A percentile compares a stretch with the other conserved stretches of the same genome.
phyloP scores from a whole-genome alignment of 2,888 invertebrate species.

The Diplazon laetatorius region DNA sequence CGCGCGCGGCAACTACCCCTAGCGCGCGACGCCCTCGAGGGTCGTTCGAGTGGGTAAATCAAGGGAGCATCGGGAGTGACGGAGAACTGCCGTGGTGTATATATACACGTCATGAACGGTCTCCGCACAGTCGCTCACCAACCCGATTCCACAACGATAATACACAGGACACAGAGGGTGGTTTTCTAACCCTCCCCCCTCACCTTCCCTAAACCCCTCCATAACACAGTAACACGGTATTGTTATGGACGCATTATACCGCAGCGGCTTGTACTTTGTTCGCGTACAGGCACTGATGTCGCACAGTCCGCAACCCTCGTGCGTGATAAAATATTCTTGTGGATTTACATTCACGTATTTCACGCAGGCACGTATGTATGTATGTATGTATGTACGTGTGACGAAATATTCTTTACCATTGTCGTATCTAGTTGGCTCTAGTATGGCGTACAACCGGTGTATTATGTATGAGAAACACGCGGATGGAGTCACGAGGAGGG shows the following conservation, averaged over 20 bases:
- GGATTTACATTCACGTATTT: slow-evolving; percentile 58
- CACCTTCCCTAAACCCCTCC: no score
- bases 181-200: no score
- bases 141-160: slow-evolving; percentile 31
- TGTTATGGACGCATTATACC: slow-evolving; percentile 16
- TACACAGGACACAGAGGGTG: neutral
- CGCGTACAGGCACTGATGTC: neutral
- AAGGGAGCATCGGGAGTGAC: slow-evolving; percentile 66
- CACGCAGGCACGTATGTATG: no score
- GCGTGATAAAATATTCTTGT: slow-evolving; percentile 56
- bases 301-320: neutral
- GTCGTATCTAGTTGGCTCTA: slow-evolving; percentile 7
- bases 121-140: slow-evolving; percentile 28
- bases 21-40: slow-evolving; percentile 69
- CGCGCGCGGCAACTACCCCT: slow-evolving; percentile 50
- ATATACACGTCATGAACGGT: slow-evolving; percentile 12
- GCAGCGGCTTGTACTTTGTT: neutral
- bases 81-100: slow-evolving; percentile 42
- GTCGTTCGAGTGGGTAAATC: slow-evolving; percentile 69
- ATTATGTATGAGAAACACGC: slow-evolving; percentile 58
- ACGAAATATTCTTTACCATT: neutral
- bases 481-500: slow-evolving; percentile 49
- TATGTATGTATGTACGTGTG: neutral
- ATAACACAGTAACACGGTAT: no score
- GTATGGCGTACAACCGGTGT: slow-evolving; percentile 19